phyloP scores from a whole-genome alignment of 1,140 invertebrate species.

The Chrysoperla carnea region DNA sequence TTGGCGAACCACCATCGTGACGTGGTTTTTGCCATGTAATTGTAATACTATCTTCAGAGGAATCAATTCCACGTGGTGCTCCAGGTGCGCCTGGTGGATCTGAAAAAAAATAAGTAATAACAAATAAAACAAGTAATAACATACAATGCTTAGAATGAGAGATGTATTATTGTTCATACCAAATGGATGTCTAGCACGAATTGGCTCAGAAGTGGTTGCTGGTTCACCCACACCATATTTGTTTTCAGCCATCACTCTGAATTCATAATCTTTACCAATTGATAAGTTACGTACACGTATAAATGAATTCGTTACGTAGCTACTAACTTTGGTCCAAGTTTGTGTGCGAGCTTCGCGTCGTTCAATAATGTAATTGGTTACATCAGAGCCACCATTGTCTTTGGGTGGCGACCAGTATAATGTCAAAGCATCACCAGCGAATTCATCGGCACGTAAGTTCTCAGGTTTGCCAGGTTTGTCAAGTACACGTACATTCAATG shows the following conservation, averaged over 20 bases:
- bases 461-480: constrained; percentile 78
- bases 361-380: constrained; percentile 95
- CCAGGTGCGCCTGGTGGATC: constrained; percentile 82
- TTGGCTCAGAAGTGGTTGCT: constrained; percentile 67
- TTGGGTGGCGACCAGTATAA: constrained; percentile 92
- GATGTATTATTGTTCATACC: constrained; percentile 36
- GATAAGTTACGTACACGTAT: constrained; percentile 79
- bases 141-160: too few relatives aligned
- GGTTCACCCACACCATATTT: constrained; percentile 91
- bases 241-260: constrained; percentile 96
- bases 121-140: constrained; percentile 1
- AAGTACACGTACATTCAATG: constrained; percentile 83
- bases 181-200: constrained; percentile 90
- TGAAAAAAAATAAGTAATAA: constrained; percentile 13
- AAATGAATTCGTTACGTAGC: constrained; percentile 78
- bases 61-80: constrained; percentile 66
- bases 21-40: constrained; percentile 85
- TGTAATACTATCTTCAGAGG: constrained; percentile 85
- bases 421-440: constrained; percentile 87
- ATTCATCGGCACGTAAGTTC: constrained; percentile 79
- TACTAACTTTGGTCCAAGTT: constrained; percentile 81
- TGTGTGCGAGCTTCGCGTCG: constrained; percentile 67
- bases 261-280: constrained; percentile 86
- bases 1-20: constrained; percentile 81
- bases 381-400: constrained; percentile 85